A percentile compares a stretch with the other conserved stretches of the same genome.
Evolutionary conservation across 2,888 invertebrate genomes (phyloP).

Genomic region (Lamellibrachia satsuma): DNA sequence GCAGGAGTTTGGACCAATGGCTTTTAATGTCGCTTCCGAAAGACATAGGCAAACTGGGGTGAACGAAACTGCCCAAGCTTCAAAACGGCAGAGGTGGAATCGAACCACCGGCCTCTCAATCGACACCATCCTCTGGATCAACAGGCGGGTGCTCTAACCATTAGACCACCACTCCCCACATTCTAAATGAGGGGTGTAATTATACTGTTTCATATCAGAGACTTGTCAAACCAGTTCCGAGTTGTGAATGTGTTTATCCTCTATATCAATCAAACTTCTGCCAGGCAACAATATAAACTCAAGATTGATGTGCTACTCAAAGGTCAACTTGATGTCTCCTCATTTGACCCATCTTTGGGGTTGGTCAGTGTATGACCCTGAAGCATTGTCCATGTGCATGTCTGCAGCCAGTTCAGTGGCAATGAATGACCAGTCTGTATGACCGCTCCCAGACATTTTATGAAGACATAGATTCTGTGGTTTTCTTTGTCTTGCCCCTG

Average conservation of each 20-base stretch:
- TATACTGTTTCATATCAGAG: not conserved
- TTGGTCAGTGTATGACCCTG: not conserved
- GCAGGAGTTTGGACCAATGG: too few relatives aligned
- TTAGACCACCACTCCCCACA: not conserved
- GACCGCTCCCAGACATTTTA: not conserved
- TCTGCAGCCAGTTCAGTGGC: not conserved
- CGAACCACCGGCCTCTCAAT: too few relatives aligned
- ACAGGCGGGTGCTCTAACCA: too few relatives aligned
- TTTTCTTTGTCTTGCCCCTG: not conserved
- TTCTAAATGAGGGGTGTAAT: not conserved
- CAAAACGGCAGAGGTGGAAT: too few relatives aligned
- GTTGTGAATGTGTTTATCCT: not conserved
- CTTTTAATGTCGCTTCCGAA: too few relatives aligned
- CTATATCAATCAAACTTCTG: not conserved
- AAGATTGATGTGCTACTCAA: not conserved
- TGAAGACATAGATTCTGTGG: not conserved
- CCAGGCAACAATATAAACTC: not conserved
- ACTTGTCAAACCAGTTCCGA: not conserved
- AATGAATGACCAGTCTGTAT: not conserved
- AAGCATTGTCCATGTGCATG: not conserved
- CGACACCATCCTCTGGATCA: too few relatives aligned
- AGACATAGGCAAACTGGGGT: too few relatives aligned
- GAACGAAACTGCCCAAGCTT: too few relatives aligned
- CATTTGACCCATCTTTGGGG: not conserved
- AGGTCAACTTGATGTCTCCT: conserved; percentile 1